Evolutionary conservation across 2,888 invertebrate genomes (phyloP).

Genomic region (Sepiola atlantica): DNA sequence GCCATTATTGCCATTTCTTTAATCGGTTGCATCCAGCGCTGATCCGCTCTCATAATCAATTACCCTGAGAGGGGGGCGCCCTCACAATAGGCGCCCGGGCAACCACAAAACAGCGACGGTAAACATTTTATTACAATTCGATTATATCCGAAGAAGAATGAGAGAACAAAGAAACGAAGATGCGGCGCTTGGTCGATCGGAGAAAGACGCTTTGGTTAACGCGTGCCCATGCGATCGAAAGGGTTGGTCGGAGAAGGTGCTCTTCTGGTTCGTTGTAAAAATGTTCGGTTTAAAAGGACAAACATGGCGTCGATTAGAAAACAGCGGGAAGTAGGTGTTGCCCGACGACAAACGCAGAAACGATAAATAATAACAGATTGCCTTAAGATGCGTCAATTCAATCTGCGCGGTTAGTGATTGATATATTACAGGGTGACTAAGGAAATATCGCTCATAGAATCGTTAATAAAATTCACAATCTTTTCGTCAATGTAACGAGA

Average conservation of each 20-base stretch:
- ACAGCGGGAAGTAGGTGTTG: no score
- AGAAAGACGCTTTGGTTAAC: background rate
- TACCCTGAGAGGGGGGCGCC: background rate
- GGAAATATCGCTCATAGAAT: no score
- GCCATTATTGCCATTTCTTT: constrained; percentile 2
- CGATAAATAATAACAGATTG: no score
- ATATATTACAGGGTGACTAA: no score
- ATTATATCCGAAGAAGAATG: background rate
- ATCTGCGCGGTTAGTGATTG: no score
- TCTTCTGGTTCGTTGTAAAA: background rate
- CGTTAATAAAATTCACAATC: no score
- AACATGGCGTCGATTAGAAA: no score
- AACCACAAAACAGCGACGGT: constrained; percentile 9
- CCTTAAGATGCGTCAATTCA: no score
- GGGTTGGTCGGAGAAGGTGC: background rate
- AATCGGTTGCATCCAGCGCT: background rate
- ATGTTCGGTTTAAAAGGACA: background rate
- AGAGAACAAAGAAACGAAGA: background rate
- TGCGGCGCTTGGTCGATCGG: background rate
- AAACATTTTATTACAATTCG: background rate
- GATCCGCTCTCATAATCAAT: background rate
- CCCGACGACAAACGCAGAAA: no score
- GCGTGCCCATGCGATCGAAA: background rate
- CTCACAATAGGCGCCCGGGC: background rate
- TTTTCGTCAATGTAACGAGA: no score